These are phyloP conservation scores for Chrysogorgia sp. DNA, from an alignment of 92 coral and sea anemone genomes.

Conservation along the genomic window DNA sequence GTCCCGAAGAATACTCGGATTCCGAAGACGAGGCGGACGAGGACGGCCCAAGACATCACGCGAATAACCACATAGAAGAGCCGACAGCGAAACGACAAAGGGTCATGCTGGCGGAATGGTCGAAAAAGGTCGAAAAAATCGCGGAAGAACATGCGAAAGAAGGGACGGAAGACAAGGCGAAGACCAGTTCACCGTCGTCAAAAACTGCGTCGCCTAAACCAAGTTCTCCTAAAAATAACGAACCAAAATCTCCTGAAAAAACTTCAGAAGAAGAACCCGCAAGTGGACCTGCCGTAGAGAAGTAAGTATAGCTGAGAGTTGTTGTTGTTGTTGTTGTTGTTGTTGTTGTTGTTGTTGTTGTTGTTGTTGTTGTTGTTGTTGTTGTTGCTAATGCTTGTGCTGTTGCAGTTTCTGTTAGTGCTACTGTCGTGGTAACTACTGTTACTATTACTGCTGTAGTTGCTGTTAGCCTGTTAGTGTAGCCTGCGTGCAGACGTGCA, in stretches of 20 bases:
- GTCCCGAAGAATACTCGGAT: slow-evolving; percentile 89
- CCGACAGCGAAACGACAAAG: slow-evolving; percentile 74
- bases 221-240: slow-evolving; percentile 10
- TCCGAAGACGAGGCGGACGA: slow-evolving; percentile 97
- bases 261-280: neutral
- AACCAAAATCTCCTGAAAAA: slow-evolving; percentile 16
- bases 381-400: no score
- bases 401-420: no score
- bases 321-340: no score
- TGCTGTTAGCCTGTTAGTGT: no score
- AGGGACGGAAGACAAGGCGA: slow-evolving; percentile 9
- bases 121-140: slow-evolving; percentile 86
- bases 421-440: no score
- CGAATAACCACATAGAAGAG: slow-evolving; percentile 63
- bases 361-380: no score
- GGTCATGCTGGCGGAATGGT: slow-evolving; percentile 56
- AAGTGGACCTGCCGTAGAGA: neutral
- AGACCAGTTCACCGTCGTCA: slow-evolving; percentile 23
- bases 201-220: slow-evolving; percentile 34
- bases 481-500: no score
- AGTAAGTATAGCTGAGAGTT: slow-evolving; percentile 24
- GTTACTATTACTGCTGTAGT: no score
- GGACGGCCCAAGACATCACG: slow-evolving; percentile 71
- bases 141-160: slow-evolving; percentile 68
- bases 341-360: no score